Evolutionary conservation across 2,113 vertebrate genomes (phyloP).

Genomic region (Corythaixoides concolor): DNA sequence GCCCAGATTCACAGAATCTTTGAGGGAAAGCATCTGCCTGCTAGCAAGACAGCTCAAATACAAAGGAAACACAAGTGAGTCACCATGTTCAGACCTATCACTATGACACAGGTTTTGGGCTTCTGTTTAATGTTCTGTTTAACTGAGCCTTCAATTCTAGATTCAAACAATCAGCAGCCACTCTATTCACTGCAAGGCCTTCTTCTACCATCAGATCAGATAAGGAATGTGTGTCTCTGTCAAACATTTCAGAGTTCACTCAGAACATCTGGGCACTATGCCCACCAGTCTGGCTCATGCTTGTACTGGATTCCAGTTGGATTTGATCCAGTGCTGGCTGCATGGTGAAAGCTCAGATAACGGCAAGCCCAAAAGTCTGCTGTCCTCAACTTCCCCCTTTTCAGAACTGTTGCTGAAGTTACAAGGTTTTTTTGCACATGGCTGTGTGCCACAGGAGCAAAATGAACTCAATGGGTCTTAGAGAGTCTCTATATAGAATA

Average conservation of each 20-base stretch:
- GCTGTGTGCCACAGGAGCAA: background rate
- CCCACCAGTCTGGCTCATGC: background rate
- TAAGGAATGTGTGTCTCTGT: background rate
- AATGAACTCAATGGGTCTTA: background rate
- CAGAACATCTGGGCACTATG: background rate
- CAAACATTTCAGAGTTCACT: background rate
- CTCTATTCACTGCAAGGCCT: background rate
- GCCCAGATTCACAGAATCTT: background rate
- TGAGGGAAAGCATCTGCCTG: background rate
- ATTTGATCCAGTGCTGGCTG: background rate
- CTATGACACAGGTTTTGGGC: background rate
- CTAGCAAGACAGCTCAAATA: background rate
- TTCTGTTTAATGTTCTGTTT: background rate
- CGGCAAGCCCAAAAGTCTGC: background rate
- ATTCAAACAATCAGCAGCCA: background rate
- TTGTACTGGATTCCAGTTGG: background rate
- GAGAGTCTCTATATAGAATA: background rate
- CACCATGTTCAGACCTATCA: accelerated
- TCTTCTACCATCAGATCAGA: background rate
- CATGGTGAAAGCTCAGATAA: background rate
- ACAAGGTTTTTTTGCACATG: background rate
- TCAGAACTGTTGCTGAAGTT: background rate
- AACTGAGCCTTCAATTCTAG: background rate
- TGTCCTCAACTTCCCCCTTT: background rate
- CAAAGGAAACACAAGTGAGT: background rate